A percentile compares a stretch with the other conserved stretches of the same genome.
Conservation (phyloP, 2,888 invertebrate genomes). For the Tetragnatha montana region DNA sequence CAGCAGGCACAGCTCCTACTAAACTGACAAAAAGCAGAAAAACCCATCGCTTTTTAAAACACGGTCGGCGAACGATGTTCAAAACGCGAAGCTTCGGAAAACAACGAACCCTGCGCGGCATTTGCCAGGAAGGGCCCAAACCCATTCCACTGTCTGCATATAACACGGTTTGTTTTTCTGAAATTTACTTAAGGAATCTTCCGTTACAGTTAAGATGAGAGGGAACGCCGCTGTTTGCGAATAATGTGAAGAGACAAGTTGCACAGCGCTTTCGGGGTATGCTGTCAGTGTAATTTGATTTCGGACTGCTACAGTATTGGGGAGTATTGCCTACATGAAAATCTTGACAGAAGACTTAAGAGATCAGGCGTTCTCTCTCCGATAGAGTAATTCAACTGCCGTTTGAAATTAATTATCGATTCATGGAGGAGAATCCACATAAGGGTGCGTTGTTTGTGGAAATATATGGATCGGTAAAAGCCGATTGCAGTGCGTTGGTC, state of each 20-base stretch:
- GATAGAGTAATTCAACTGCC: background rate
- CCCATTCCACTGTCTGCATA: background rate
- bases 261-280: conserved; percentile 16
- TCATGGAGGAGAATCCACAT: too few relatives aligned
- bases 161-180: background rate
- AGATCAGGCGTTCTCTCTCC: background rate
- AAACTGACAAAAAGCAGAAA: too few relatives aligned
- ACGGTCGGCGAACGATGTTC: too few relatives aligned
- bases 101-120: background rate
- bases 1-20: too few relatives aligned
- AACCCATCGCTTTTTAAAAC: too few relatives aligned
- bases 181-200: background rate
- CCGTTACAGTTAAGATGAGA: background rate
- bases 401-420: background rate
- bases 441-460: too few relatives aligned
- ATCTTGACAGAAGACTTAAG: background rate
- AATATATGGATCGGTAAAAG: too few relatives aligned
- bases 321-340: background rate
- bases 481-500: too few relatives aligned
- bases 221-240: conserved; percentile 2
- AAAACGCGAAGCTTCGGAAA: too few relatives aligned
- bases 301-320: background rate
- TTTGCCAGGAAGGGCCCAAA: background rate
- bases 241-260: conserved; percentile 16
- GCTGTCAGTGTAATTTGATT: conserved; percentile 38